Evolutionary conservation across 2,888 invertebrate genomes (phyloP), one percentile per base, ranked within the genome.

Genomic region (Microctonus brassicae): DNA sequence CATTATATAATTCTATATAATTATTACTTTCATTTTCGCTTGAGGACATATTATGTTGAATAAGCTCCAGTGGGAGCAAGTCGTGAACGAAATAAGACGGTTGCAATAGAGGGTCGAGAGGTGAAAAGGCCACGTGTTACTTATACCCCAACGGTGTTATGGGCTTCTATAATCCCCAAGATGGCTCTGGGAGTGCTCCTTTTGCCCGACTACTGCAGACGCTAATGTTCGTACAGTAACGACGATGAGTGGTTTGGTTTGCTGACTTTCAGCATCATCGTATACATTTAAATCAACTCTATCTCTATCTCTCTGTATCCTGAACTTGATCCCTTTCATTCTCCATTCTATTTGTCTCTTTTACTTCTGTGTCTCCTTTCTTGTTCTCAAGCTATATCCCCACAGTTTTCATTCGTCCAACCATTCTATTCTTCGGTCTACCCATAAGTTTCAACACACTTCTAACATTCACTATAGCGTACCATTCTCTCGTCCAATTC

Each of bases 181-280:
- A 72, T 72, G 73, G 67, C 72, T 53, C 63, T 70, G 65, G 36
- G 70, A 72, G 74, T 72, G 68, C 68, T 74, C 73, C 78, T 80
- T 81, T 79, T 79, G 68, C 77, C 47, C 72, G 66, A 57, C 73
- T 75, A 64, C 73, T 61, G 73, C 67, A 73, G 75, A 76, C 77
- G 76, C 74, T 81, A 80, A 82, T 79, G 78, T 75, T 77, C 78
- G 62, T 72, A 66, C 69, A 74, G 75, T 81, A 78, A 79, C 76
- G 76, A 78, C 77, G 72, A 78, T 66, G 76, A 78, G 77, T 74
- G 74, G 76, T 72, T 78, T 64, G 69, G 64, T 67, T 66, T 60
- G 58, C 67, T 26, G 57, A 72, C 58, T 68, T 61, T 63, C 67
- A 22, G 63, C 61, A 66, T 73, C 74, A 63, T 77, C 61, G 58